Percentiles rank a stretch among this genome's conserved stretches.
These are phyloP conservation scores for Psilanteris sp. DNA, from an alignment of 1,140 invertebrate species.

Conservation along the genomic window DNA sequence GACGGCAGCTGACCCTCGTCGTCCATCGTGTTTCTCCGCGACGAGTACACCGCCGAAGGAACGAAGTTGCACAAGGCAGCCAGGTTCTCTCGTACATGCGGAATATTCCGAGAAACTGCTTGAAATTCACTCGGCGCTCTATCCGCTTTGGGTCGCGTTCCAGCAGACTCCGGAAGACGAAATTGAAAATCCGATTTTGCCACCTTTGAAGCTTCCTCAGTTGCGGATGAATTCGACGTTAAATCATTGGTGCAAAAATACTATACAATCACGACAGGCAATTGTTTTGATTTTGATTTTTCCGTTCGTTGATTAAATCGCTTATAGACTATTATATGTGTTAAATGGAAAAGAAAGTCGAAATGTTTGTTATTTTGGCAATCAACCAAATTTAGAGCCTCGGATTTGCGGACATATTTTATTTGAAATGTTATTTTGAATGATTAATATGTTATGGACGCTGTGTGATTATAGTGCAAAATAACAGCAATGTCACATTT, in stretches of 20 bases:
- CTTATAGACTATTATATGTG: no score
- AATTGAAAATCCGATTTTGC: constrained; percentile 66
- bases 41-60: constrained; percentile 41
- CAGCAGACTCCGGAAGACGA: constrained; percentile 54
- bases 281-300: constrained; percentile 52
- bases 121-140: constrained; percentile 64
- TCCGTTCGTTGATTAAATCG: no score
- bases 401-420: no score
- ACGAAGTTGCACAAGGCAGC: constrained; percentile 57
- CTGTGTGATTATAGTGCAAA: no score
- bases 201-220: constrained; percentile 54
- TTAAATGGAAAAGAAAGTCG: no score
- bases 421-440: no score
- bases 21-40: constrained; percentile 47
- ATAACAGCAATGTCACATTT: no score
- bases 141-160: constrained; percentile 60
- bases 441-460: no score
- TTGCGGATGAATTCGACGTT: constrained; percentile 52
- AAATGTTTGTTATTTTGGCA: no score
- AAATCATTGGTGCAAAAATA: constrained; percentile 60
- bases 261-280: constrained; percentile 31
- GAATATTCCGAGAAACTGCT: constrained; percentile 62
- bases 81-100: constrained; percentile 42
- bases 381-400: no score
- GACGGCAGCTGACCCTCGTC: constrained; percentile 62